A percentile compares a stretch with the other conserved stretches of the same genome.
phyloP scores from a whole-genome alignment of 2,888 invertebrate genomes.

The Chrysolina haemoptera region DNA sequence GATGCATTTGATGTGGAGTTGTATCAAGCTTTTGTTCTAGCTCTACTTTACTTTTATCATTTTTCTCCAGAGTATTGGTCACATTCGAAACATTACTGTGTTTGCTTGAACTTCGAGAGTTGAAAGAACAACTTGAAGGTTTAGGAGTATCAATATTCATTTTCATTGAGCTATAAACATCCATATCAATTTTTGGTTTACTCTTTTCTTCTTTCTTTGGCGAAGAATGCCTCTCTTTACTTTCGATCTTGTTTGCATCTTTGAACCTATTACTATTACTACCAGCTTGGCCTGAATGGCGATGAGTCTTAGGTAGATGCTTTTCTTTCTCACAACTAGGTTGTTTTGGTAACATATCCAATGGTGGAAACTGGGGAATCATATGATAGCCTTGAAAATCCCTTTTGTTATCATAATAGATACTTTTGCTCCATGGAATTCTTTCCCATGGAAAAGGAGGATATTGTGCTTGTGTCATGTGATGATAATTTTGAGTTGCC shows the following conservation, averaged over 20 bases:
- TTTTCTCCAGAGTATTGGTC: constrained; percentile 36
- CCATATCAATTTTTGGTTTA: constrained; percentile 50
- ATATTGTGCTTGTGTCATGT: constrained; percentile 73
- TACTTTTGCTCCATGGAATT: constrained; percentile 74
- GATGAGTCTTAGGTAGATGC: constrained; percentile 58
- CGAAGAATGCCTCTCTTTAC: constrained; percentile 55
- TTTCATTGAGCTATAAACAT: constrained; percentile 47
- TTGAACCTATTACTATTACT: constrained; percentile 47
- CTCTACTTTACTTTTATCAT: constrained; percentile 42
- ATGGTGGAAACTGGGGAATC: constrained; percentile 63
- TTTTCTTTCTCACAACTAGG: constrained; percentile 64
- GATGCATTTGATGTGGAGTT: constrained; percentile 44
- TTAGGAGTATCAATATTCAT: constrained; percentile 41
- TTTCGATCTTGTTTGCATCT: constrained; percentile 47
- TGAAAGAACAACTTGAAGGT: constrained; percentile 43
- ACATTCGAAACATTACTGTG: constrained; percentile 11
- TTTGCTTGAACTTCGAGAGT: constrained; percentile 34
- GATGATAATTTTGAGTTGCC: constrained; percentile 78
- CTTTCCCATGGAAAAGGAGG: constrained; percentile 78
- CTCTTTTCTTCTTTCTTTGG: constrained; percentile 59
- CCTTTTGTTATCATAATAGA: constrained; percentile 73
- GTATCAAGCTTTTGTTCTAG: constrained; percentile 51
- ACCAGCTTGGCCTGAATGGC: constrained; percentile 58
- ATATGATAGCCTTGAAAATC: constrained; percentile 65
- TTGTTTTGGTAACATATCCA: constrained; percentile 66